Conservation (phyloP, 2,797 vertebrate species). For the Carapus acus region DNA sequence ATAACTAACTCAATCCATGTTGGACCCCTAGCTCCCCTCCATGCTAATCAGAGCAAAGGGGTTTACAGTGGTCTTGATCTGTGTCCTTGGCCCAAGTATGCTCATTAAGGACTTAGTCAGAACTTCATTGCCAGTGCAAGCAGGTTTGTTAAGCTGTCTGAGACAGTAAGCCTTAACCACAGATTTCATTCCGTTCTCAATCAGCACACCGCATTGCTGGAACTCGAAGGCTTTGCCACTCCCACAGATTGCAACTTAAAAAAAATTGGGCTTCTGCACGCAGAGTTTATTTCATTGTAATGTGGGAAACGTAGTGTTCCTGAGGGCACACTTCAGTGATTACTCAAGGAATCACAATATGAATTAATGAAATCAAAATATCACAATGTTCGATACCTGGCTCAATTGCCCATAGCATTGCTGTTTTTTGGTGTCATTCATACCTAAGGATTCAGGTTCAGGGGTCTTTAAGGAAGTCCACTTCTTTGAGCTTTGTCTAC, state of each 20-base stretch:
- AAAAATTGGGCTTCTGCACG: too few relatives aligned
- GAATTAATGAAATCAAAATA: too few relatives aligned
- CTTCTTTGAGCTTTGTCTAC: constrained; percentile 9
- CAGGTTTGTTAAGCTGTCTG: constrained; percentile 49
- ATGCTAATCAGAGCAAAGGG: constrained; percentile 42
- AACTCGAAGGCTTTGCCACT: constrained; percentile 3
- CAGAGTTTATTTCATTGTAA: too few relatives aligned
- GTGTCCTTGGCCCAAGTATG: constrained; percentile 18
- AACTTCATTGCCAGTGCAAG: constrained; percentile 23
- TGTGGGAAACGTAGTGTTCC: too few relatives aligned
- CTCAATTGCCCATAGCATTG: too few relatives aligned
- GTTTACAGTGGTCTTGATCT: constrained; percentile 30
- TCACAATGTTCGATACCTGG: too few relatives aligned
- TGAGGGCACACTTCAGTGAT: too few relatives aligned
- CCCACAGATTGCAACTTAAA: too few relatives aligned
- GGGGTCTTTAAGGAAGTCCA: background rate
- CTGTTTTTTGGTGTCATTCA: too few relatives aligned
- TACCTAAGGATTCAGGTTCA: too few relatives aligned
- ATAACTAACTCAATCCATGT: too few relatives aligned
- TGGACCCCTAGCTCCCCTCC: background rate
- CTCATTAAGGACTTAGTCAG: constrained; percentile 26
- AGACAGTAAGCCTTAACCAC: constrained; percentile 39
- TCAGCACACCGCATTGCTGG: constrained; percentile 37
- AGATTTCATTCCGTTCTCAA: constrained; percentile 35
- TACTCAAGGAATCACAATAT: background rate